Conservation (phyloP, 2,888 invertebrate species). For the Prosopocoilus inquinatus region DNA sequence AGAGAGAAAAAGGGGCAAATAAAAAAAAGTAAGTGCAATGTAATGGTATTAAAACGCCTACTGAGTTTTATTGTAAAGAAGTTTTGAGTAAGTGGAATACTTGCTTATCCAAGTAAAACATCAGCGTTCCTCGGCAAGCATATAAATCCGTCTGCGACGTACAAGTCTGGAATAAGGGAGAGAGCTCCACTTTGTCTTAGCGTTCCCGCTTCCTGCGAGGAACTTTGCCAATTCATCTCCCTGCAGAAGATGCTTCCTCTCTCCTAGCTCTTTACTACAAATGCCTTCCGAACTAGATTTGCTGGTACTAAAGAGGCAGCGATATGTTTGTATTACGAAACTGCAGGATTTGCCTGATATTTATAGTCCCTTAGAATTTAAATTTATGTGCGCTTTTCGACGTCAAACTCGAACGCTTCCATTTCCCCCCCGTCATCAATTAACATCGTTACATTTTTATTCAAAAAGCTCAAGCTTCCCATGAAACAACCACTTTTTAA, state of each 20-base stretch:
- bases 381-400: conserved; percentile 31
- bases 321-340: conserved; percentile 48
- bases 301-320: conserved; percentile 44
- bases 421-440: no score
- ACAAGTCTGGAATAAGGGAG: conserved; percentile 21
- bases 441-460: no score
- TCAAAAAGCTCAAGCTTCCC: no score
- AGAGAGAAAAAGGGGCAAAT: no score
- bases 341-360: conserved; percentile 40
- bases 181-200: conserved; percentile 47
- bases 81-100: conserved; percentile 8
- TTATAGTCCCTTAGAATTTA: conserved; percentile 30
- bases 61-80: no score
- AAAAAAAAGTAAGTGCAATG: no score
- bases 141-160: conserved; percentile 23
- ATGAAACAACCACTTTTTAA: no score
- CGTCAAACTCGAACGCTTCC: conserved; percentile 11
- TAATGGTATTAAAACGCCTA: no score
- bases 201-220: conserved; percentile 46
- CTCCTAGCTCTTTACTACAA: conserved; percentile 47
- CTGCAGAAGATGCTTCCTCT: conserved; percentile 48
- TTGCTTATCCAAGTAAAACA: conserved; percentile 24
- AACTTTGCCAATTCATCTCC: conserved; percentile 49
- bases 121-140: conserved; percentile 22
- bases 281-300: conserved; percentile 51